Conservation (phyloP, 2,797 vertebrate genomes). For the Melanotaenia pygmaea region DNA sequence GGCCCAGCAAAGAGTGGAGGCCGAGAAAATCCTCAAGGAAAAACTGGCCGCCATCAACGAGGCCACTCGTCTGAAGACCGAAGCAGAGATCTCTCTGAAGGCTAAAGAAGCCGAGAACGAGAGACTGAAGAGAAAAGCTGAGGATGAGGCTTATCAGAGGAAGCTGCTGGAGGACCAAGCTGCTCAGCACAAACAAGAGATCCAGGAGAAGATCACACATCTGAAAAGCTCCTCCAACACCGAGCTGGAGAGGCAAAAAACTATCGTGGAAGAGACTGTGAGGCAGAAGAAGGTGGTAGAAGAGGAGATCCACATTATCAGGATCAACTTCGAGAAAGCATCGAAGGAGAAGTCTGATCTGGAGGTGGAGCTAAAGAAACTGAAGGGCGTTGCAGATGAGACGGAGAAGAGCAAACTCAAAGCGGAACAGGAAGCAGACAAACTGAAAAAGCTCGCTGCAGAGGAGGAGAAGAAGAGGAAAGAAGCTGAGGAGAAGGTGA, state of each 20-base stretch:
- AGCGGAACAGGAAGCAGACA: conserved; percentile 89
- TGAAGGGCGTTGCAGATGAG: conserved; percentile 88
- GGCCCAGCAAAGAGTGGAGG: conserved; percentile 87
- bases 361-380: conserved; percentile 90
- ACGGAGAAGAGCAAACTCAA: conserved; percentile 89
- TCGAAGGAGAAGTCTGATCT: conserved; percentile 89
- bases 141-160: conserved; percentile 95
- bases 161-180: conserved; percentile 94
- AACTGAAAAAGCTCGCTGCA: conserved; percentile 87
- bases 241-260: conserved; percentile 90
- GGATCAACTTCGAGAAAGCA: conserved; percentile 90
- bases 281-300: conserved; percentile 91
- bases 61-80: conserved; percentile 89
- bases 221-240: conserved; percentile 88
- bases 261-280: conserved; percentile 91
- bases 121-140: conserved; percentile 90
- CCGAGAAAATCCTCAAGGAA: conserved; percentile 93
- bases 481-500: conserved; percentile 93
- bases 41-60: conserved; percentile 93
- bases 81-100: conserved; percentile 92
- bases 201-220: conserved; percentile 90
- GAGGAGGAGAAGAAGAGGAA: conserved; percentile 91
- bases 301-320: conserved; percentile 93
- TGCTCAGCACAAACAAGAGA: conserved; percentile 92
- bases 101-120: conserved; percentile 97